Evolutionary conservation across 2,888 invertebrate species (phyloP), one percentile per base, ranked within the genome.

Genomic region (Conomelus anceps): DNA sequence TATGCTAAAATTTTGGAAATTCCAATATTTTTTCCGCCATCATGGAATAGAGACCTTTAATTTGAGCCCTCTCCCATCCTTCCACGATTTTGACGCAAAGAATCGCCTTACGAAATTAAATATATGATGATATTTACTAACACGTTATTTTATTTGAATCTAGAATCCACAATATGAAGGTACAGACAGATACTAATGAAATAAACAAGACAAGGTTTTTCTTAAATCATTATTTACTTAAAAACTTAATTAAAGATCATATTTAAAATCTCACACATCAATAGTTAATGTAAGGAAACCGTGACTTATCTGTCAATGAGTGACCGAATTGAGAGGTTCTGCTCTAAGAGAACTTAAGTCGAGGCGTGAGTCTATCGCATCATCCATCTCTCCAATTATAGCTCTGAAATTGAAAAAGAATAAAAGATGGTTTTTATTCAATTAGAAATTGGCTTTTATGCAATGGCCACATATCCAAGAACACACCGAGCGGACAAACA

Each of bases 341-440:
- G 97, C 97, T 93, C 97, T 95, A 91, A 98, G 97, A 91, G 96
- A 96, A 24, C 96, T 95, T 92, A 97, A 94, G 93, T 97, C 97
- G 92, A 97, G 93, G 92, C 97, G 94, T 90, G 97, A 96, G 93
- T 98, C 97, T 91, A 97, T 94, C 90, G 96, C 96, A 92, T 98
- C 97, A 92, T 98, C 97, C 92, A 98, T 95, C 93, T 97, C 96
- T 85, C 97, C 97, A 90, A 98, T 96, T 85, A 98, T 96, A 3
- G 97, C 97, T 88, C 95, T 95, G 92, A 91, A 94, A 94, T 90
- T 86, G 91, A 85, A 90, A 88, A 90, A 90, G 6, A 22, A 84
- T 9, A 0, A 88, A 91, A 24, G 23, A 88, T 87, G 85, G 89
- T 84, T 22, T 88, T n/a, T 23, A 23, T 34, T 84, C 22, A 87